Evolutionary conservation across 2,888 invertebrate species (phyloP).

Genomic region (Hecatera dysodea): DNA sequence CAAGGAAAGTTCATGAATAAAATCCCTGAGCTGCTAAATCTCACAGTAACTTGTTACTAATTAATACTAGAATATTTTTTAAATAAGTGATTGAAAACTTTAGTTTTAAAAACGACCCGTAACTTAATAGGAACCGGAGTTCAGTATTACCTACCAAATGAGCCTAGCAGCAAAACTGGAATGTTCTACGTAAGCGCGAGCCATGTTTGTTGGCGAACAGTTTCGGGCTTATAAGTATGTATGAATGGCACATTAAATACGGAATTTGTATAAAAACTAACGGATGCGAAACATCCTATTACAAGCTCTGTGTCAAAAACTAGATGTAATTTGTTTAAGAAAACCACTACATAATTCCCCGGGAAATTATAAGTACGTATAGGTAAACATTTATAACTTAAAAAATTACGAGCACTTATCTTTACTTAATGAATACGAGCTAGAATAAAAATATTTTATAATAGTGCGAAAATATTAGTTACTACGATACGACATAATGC

Average conservation of each 20-base stretch:
- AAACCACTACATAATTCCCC: background rate
- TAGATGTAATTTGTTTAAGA: background rate
- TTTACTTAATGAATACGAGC: too few species aligned
- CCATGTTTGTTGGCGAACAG: background rate
- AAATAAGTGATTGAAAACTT: too few species aligned
- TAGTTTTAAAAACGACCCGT: too few species aligned
- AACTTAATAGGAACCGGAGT: background rate
- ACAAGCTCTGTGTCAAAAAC: conserved; percentile 13
- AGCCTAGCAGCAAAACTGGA: background rate
- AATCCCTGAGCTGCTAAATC: too few species aligned
- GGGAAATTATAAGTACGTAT: background rate
- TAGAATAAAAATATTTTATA: too few species aligned
- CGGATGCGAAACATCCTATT: background rate
- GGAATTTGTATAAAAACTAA: conserved; percentile 26
- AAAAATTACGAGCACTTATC: background rate
- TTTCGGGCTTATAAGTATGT: conserved; percentile 7
- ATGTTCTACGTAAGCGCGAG: background rate
- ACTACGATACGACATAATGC: too few species aligned
- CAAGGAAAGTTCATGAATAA: too few species aligned
- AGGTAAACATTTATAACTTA: background rate
- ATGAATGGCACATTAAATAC: conserved; percentile 32
- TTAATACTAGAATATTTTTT: too few species aligned
- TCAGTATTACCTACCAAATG: background rate
- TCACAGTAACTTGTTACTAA: too few species aligned
- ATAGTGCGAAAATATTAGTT: too few species aligned